Conservation (phyloP, 2,888 invertebrate species). For the Tigriopus californicus region DNA sequence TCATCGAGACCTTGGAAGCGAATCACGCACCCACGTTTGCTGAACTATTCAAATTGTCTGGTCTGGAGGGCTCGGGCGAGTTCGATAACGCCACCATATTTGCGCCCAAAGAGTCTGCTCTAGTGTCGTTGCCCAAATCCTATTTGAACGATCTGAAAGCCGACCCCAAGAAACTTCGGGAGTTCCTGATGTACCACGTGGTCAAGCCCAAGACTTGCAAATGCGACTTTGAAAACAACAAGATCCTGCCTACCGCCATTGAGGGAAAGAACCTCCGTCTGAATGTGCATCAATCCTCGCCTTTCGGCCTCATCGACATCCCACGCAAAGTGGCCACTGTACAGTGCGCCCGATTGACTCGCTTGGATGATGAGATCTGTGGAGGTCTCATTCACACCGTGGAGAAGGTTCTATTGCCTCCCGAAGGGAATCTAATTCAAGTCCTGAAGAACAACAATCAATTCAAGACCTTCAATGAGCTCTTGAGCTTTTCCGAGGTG, state of each 20-base stretch:
- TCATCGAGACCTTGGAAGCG: slow-evolving; percentile 34
- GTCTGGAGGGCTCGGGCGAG: slow-evolving; percentile 27
- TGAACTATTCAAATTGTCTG: slow-evolving; percentile 28
- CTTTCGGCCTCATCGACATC: slow-evolving; percentile 21
- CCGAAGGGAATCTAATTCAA: slow-evolving; percentile 33
- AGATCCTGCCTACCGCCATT: slow-evolving; percentile 32
- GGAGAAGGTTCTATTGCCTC: slow-evolving; percentile 37
- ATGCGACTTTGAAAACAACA: slow-evolving; percentile 37
- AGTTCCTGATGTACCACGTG: slow-evolving; percentile 44
- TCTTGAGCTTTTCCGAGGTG: slow-evolving; percentile 32
- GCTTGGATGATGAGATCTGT: slow-evolving; percentile 43
- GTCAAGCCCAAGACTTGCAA: slow-evolving; percentile 36
- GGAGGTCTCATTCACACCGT: slow-evolving; percentile 46
- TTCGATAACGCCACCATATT: slow-evolving; percentile 32
- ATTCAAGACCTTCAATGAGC: slow-evolving; percentile 30
- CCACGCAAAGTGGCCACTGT: slow-evolving; percentile 39
- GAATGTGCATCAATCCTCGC: slow-evolving; percentile 25
- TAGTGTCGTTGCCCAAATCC: slow-evolving; percentile 24
- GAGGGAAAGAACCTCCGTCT: slow-evolving; percentile 35
- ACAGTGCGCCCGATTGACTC: slow-evolving; percentile 43
- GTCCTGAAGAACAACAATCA: slow-evolving; percentile 30
- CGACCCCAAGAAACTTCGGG: slow-evolving; percentile 32
- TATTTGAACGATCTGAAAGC: slow-evolving; percentile 27
- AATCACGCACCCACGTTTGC: slow-evolving; percentile 42
- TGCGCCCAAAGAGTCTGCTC: slow-evolving; percentile 32